phyloP scores from a whole-genome alignment of 2,888 invertebrate genomes.

The Melipona beecheii region DNA sequence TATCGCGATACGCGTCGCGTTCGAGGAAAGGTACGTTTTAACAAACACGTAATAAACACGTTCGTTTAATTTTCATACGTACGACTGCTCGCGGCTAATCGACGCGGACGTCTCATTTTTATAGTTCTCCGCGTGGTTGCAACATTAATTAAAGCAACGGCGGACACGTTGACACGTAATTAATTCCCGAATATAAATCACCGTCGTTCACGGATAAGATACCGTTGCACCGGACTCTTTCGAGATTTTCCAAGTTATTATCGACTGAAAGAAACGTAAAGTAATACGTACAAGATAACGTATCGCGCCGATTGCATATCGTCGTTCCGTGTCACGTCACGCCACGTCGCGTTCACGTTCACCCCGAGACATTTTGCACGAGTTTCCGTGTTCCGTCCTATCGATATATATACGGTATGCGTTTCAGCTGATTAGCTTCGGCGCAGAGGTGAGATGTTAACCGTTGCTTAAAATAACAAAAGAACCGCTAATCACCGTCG shows the following conservation, averaged over 20 bases:
- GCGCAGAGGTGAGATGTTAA: constrained; percentile 11
- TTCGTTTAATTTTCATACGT: constrained; percentile 8
- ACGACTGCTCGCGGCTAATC: not conserved
- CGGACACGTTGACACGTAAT: constrained; percentile 41
- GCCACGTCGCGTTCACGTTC: too few species aligned
- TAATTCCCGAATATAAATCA: constrained; percentile 43
- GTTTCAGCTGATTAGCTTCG: constrained; percentile 18
- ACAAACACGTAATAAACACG: not conserved
- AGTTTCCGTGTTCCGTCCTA: constrained; percentile 31
- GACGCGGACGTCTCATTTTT: constrained; percentile 10
- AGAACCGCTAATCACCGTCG: not conserved
- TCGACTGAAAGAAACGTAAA: constrained; percentile 53
- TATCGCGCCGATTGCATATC: constrained; percentile 37
- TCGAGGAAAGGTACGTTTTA: not conserved
- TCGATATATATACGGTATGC: constrained; percentile 12
- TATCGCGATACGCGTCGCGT: not conserved
- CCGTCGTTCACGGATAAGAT: not conserved
- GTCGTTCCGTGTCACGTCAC: constrained; percentile 46
- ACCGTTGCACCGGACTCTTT: not conserved
- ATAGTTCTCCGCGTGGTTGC: not conserved
- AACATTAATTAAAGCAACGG: constrained; percentile 35
- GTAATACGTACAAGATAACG: constrained; percentile 50
- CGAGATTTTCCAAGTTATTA: constrained; percentile 7
- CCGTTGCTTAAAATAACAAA: not conserved
- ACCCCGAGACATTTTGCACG: constrained; percentile 32